These are phyloP conservation scores for Lasiurus borealis DNA, from an alignment of 2,113 vertebrate species.

Conservation along the genomic window DNA sequence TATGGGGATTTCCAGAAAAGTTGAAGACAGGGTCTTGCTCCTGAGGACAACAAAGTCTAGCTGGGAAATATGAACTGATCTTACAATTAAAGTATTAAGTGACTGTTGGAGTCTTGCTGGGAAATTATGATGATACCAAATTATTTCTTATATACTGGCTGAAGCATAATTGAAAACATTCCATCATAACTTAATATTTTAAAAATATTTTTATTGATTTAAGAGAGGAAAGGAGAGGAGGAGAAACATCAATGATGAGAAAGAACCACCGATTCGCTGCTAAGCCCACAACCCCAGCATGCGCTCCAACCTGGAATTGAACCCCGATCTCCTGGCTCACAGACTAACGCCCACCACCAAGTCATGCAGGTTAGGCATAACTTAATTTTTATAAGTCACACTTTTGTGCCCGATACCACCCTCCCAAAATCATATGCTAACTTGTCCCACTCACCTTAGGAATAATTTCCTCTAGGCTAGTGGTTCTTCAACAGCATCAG, in stretches of 20 bases:
- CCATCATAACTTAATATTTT: neutral
- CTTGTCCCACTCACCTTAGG: neutral
- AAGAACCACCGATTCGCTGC: too few relatives aligned
- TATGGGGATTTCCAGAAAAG: neutral
- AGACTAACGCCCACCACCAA: too few relatives aligned
- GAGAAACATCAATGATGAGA: too few relatives aligned
- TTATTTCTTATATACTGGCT: neutral
- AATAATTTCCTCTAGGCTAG: neutral
- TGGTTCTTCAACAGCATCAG: neutral
- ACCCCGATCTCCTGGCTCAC: too few relatives aligned
- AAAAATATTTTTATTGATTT: too few relatives aligned
- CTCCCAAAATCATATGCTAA: neutral
- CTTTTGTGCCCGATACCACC: neutral
- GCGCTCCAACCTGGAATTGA: too few relatives aligned
- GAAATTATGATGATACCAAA: neutral
- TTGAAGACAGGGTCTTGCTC: neutral
- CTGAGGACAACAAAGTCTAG: neutral
- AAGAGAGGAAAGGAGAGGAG: too few relatives aligned
- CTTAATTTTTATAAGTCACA: neutral
- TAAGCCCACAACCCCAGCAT: too few relatives aligned
- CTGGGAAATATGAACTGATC: neutral
- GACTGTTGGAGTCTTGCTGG: neutral
- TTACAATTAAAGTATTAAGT: neutral
- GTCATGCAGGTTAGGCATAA: too few relatives aligned
- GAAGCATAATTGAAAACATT: neutral